phyloP scores from a whole-genome alignment of 1,140 invertebrate genomes.

The Paraescarpia echinospica region DNA sequence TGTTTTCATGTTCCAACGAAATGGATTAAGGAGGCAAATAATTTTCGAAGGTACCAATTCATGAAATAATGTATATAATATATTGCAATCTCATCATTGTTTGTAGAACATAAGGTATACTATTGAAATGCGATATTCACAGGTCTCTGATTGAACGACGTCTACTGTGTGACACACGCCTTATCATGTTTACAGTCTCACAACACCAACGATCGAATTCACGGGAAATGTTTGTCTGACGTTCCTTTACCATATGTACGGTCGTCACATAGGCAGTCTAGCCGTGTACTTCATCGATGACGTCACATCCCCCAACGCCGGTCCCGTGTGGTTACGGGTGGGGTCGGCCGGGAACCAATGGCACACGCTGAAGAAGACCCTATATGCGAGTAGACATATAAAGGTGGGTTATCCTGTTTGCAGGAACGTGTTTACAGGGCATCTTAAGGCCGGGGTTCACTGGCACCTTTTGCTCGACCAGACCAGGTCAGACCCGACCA shows the following conservation, averaged over 20 bases:
- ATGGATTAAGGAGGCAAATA: no score
- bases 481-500: no score
- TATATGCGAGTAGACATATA: background rate
- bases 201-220: background rate
- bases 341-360: background rate
- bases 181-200: background rate
- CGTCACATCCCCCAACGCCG: background rate
- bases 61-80: no score
- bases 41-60: no score
- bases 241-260: conserved; percentile 82
- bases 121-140: background rate
- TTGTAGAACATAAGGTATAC: background rate
- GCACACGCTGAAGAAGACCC: background rate
- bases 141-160: background rate
- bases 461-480: no score
- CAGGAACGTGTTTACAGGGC: no score
- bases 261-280: conserved; percentile 53
- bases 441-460: no score
- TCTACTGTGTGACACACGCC: background rate
- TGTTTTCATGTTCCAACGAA: no score
- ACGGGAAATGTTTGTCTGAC: conserved; percentile 36
- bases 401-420: background rate
- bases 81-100: background rate
- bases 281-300: background rate
- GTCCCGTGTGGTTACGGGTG: background rate